phyloP scores from a whole-genome alignment of 2,113 vertebrate genomes.

The Etia nguti region DNA sequence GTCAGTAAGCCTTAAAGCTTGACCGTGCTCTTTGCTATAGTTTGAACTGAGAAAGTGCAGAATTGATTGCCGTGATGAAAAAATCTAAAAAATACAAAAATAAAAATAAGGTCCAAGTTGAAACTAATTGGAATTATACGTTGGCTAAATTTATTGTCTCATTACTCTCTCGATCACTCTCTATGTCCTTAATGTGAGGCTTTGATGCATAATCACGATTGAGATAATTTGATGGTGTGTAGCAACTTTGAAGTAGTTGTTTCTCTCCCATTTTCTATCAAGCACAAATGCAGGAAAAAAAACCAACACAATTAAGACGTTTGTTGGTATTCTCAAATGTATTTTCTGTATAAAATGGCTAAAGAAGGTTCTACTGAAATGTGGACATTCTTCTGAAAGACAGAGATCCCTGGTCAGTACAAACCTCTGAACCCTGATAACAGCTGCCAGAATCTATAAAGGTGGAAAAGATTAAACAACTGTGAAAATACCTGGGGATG shows the following conservation, averaged over 20 bases:
- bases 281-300: background rate
- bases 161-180: background rate
- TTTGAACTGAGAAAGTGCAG: background rate
- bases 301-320: background rate
- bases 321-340: background rate
- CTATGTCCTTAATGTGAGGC: background rate
- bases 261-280: background rate
- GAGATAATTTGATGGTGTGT: background rate
- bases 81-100: fast-evolving
- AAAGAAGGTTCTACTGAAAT: background rate
- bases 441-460: background rate
- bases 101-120: background rate
- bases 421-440: background rate
- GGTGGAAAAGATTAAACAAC: background rate
- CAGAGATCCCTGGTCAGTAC: background rate
- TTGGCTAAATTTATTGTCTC: background rate
- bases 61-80: background rate
- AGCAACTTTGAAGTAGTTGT: background rate
- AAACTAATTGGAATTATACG: background rate
- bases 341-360: background rate
- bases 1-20: background rate
- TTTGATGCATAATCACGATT: background rate
- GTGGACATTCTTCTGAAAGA: background rate
- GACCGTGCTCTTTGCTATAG: background rate
- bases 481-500: background rate